Evolutionary conservation across 2,888 invertebrate species (phyloP).

Genomic region (Hirtodrosophila duncani): DNA sequence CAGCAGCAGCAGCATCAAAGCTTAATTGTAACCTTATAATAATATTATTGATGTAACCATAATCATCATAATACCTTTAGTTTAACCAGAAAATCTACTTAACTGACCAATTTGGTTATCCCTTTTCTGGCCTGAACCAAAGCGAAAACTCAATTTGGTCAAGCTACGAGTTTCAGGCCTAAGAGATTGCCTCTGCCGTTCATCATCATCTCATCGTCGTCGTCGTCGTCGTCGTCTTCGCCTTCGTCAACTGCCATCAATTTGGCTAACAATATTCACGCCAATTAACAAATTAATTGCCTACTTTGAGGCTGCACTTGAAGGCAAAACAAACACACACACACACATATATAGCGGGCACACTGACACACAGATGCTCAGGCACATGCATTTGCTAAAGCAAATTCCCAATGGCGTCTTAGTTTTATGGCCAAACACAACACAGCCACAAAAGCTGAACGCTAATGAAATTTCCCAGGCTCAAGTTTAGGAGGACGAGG

Average conservation of each 20-base stretch:
- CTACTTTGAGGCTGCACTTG: constrained; percentile 58
- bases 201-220: no score
- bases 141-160: constrained; percentile 52
- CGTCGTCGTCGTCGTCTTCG: background rate
- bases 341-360: constrained; percentile 7
- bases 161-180: constrained; percentile 1
- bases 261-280: constrained; percentile 58
- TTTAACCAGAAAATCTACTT: constrained; percentile 4
- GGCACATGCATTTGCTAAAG: constrained; percentile 24
- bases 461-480: constrained; percentile 65
- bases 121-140: constrained; percentile 7
- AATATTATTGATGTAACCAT: no score
- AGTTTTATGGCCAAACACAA: constrained; percentile 51
- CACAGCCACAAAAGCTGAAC: constrained; percentile 30
- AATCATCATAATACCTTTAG: background rate
- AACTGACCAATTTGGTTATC: constrained; percentile 24
- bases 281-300: constrained; percentile 67
- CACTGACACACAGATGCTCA: background rate
- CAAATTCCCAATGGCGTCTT: constrained; percentile 62
- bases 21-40: no score
- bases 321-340: constrained; percentile 25
- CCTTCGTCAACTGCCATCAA: constrained; percentile 48
- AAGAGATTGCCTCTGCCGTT: no score
- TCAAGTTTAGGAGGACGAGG: constrained; percentile 25
- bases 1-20: no score